phyloP scores from a whole-genome alignment of 2,888 invertebrate species.

The Chrysotoxum bicinctum region DNA sequence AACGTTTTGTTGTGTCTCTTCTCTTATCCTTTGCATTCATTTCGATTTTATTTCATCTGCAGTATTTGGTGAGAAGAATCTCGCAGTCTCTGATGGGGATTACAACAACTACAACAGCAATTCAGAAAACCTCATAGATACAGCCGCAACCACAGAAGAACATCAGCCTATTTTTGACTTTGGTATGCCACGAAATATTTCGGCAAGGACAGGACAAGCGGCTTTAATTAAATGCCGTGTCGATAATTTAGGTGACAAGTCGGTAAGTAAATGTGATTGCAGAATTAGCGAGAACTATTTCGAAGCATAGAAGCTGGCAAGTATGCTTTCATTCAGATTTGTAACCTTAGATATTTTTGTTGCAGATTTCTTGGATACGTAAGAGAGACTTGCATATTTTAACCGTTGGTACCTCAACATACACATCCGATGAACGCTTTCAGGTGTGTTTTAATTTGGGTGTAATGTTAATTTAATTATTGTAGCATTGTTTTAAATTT shows the following conservation, averaged over 20 bases:
- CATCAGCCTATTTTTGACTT: constrained; percentile 61
- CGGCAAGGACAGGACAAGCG: constrained; percentile 65
- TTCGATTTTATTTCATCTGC: not conserved
- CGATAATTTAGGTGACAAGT: constrained; percentile 68
- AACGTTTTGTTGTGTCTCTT: constrained; percentile 2
- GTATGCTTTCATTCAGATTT: not conserved
- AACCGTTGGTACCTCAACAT: constrained; percentile 79
- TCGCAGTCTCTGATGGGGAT: constrained; percentile 38
- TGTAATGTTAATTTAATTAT: not conserved
- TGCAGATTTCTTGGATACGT: constrained; percentile 80
- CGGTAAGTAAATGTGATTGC: constrained; percentile 28
- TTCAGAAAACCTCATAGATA: constrained; percentile 50
- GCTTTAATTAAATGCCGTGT: constrained; percentile 70
- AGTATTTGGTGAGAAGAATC: constrained; percentile 61
- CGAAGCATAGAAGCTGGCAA: not conserved
- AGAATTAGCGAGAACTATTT: not conserved
- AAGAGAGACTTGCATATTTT: constrained; percentile 80
- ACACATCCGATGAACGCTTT: constrained; percentile 79
- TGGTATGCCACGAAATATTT: constrained; percentile 69
- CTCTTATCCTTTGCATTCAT: not conserved
- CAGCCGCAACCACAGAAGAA: constrained; percentile 15
- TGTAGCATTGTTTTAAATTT: not conserved
- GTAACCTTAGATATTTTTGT: not conserved
- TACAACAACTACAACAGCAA: constrained; percentile 16
- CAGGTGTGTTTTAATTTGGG: constrained; percentile 73